These are phyloP conservation scores for Babyrousa celebensis DNA, from an alignment of 2,797 vertebrate species.

Conservation along the genomic window DNA sequence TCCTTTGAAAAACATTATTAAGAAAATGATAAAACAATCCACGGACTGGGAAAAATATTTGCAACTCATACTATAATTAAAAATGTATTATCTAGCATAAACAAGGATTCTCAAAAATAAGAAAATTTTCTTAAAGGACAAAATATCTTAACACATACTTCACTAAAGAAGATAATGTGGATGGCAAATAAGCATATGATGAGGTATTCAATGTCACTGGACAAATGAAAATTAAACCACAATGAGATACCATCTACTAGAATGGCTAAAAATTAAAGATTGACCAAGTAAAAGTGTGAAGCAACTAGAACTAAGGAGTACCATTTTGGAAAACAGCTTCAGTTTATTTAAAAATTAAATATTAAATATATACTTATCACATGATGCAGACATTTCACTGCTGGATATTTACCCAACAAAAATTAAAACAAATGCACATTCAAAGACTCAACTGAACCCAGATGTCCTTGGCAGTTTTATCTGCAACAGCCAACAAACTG, in stretches of 20 bases:
- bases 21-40: neutral
- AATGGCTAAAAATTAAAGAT: neutral
- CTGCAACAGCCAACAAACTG: slow-evolving; percentile 18
- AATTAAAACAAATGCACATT: neutral
- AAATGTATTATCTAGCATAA: neutral
- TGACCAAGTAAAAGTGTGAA: neutral
- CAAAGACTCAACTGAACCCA: slow-evolving; percentile 15
- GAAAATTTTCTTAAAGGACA: neutral
- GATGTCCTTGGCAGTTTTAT: slow-evolving; percentile 16
- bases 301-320: neutral
- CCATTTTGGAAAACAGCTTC: neutral
- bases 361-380: slow-evolving; percentile 27
- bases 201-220: slow-evolving; percentile 7
- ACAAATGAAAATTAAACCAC: slow-evolving; percentile 59
- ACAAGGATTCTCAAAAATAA: neutral
- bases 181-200: neutral
- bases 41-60: neutral
- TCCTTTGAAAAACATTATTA: neutral
- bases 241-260: neutral
- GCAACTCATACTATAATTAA: neutral
- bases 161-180: slow-evolving; percentile 4
- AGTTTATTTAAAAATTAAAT: slow-evolving; percentile 41
- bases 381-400: slow-evolving; percentile 2
- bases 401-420: slow-evolving; percentile 5
- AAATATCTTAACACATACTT: slow-evolving; percentile 51